Base-by-base conservation (phyloP, 2,113 vertebrate genomes). In the Myanophis thanlyinensis region DNA sequence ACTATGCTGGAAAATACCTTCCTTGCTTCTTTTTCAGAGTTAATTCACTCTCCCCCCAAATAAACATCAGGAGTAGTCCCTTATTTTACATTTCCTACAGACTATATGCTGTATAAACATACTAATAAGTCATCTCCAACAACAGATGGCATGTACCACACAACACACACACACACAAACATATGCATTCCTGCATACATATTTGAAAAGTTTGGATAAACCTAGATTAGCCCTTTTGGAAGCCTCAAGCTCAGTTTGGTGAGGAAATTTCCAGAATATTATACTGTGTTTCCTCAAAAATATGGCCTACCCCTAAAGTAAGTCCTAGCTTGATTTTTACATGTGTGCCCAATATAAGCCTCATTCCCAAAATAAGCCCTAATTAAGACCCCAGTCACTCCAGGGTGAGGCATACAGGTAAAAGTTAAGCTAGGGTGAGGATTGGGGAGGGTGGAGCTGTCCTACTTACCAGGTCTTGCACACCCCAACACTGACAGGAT, bases 51-150 rank as follows among this genome's bases (percentile, higher is more conserved):
- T 30, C 30, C 53, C 5, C 48, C 85, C 11, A 88, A 92, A 48
- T 30, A 51, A 88, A 73, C 95, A 93, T 87, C 1, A 10, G 89
- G 62, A 0, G 23, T 1, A 91, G 88, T 54, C 35, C 52, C 91
- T 84, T 86, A 89, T 92, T 56, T 94, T 92, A 92, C 18, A 52
- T 62, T 52, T 47, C n/a, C 92, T 90, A 93, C 88, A 91, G 94
- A 85, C 91, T 48, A 92, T 93, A 90, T 90, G 91, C 92, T 46
- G 92, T 87, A 92, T 91, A 94, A 73, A 5, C 93, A 35, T 44
- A 0, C 89, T 25, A 92, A 93, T 91, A 11, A 27, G 93, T 90
- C 94, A 89, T 93, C 93, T 94, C 84, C 85, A 85, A 73, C 87
- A 73, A 90, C 94, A 90, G 90, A 90, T 93, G 40, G 86, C 73